These are phyloP conservation scores for Drosophila mulleri DNA, from an alignment of 2,888 invertebrate species.

Conservation along the genomic window DNA sequence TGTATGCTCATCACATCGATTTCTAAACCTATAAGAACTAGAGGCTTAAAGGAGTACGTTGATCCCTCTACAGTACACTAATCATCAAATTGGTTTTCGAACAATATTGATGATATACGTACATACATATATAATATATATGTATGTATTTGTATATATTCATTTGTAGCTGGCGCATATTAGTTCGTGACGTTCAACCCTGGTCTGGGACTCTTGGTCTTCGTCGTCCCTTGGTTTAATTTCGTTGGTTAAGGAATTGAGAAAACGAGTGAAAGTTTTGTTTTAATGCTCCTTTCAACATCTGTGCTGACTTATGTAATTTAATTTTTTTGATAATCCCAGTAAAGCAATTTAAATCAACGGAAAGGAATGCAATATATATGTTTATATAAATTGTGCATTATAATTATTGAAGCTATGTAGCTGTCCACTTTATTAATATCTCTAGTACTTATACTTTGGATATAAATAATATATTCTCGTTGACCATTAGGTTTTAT, in stretches of 20 bases:
- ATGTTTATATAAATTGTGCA: background rate
- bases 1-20: no score
- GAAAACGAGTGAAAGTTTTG: constrained; percentile 61
- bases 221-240: constrained; percentile 51
- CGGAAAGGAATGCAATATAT: background rate
- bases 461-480: no score
- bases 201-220: background rate
- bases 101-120: no score
- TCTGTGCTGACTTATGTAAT: constrained; percentile 43
- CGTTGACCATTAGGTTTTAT: no score
- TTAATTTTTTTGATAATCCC: background rate
- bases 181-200: constrained; percentile 37
- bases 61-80: no score
- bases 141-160: no score
- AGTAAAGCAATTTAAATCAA: background rate
- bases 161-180: constrained; percentile 37
- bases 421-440: background rate
- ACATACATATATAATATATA: no score
- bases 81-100: no score
- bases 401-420: background rate
- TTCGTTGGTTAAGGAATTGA: constrained; percentile 63
- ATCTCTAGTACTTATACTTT: no score
- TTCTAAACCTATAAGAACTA: no score
- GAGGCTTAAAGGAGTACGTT: no score
- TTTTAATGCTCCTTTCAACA: constrained; percentile 59